Evolutionary conservation across 2,888 invertebrate species (phyloP), one percentile per base, ranked within the genome.

Genomic region (Eurytoma californica): DNA sequence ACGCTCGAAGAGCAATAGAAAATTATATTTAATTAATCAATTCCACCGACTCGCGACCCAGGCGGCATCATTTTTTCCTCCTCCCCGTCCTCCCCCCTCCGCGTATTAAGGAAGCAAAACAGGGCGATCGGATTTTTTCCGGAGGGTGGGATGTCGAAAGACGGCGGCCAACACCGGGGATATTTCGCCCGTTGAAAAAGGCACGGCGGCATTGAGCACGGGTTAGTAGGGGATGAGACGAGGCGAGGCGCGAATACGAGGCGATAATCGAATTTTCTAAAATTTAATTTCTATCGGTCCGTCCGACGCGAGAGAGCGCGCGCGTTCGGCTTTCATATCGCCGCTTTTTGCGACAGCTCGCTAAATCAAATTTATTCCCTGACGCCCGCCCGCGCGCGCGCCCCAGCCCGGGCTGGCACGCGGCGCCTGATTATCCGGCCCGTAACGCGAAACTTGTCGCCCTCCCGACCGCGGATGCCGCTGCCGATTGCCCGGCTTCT

Each of bases 221-320:
- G 39, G 9, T 9, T 39, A 77, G n/a, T 77, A 76, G 74, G 63
- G 70, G 79, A 77, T 72, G 70, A 72, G 70, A 69, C 49, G 30
- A n/a, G 83, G 82, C 81, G 82, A 80, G 83, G 55, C 61, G 24
- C 82, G 74, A 79, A 78, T 80, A 80, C 83, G 84, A 83, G 83
- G 83, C 86, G 86, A 88, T 89, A 90, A 90, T 90, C 88, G 89
- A 90, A 89, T 89, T 88, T 88, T 87, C 89, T 88, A 87, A 86
- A 89, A 90, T 90, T 89, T 87, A 87, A 90, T 90, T 88, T 88
- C 87, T 87, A 89, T 89, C 84, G 83, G 83, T 76, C 82, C 80
- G 83, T 75, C 82, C 83, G 72, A 60, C 61, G 72, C 57, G 57
- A 39, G 39, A 39, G 39, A 16, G 58, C 39, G 73, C 70, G 81